Conservation (phyloP, 2,113 vertebrate species). For the Phycodurus eques region DNA sequence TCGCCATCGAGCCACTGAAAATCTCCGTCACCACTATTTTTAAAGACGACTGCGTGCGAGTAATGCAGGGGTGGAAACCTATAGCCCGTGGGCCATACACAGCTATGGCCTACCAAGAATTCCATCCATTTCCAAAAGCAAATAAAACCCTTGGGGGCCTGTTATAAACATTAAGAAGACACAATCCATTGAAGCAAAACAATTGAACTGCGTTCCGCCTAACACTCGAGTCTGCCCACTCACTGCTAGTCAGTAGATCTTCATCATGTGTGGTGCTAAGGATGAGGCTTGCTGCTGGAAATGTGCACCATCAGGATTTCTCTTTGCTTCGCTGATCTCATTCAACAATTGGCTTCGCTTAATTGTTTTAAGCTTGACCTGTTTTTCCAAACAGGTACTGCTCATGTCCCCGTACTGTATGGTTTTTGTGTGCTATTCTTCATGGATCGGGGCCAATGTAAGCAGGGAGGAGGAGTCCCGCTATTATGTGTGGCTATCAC, state of each 20-base stretch:
- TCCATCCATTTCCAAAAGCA: neutral
- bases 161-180: neutral
- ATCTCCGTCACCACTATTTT: neutral
- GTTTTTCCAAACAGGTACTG: neutral
- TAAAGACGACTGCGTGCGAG: neutral
- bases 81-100: neutral
- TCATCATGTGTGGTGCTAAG: neutral
- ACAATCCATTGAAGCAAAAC: constrained; percentile 6
- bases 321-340: neutral
- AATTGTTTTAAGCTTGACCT: neutral
- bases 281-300: neutral
- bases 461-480: neutral
- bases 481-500: neutral
- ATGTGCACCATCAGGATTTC: neutral
- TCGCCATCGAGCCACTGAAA: constrained; percentile 33
- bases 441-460: neutral
- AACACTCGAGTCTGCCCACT: neutral
- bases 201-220: neutral
- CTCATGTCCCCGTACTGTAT: neutral
- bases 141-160: neutral
- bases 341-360: neutral
- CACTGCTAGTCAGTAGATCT: neutral
- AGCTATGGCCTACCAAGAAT: neutral
- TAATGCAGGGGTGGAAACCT: neutral
- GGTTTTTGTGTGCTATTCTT: neutral